Evolutionary conservation across 2,113 vertebrate genomes (phyloP).

Genomic region (Baryphthengus martii): DNA sequence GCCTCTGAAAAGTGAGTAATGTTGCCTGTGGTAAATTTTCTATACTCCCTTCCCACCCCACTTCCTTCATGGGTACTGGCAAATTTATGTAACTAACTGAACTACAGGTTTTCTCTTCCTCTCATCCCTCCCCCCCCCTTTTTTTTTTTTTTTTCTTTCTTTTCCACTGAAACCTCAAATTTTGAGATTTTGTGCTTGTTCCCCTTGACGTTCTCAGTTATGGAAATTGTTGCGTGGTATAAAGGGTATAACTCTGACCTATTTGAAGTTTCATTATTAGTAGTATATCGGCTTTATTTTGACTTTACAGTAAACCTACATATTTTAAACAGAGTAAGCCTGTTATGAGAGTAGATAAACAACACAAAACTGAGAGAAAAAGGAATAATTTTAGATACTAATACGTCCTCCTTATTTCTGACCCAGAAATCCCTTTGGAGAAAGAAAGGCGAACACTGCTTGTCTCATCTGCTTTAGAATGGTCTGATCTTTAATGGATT

Average conservation of each 20-base stretch:
- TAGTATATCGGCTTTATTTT: background rate
- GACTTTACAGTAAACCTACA: background rate
- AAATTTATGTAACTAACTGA: background rate
- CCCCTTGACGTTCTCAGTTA: background rate
- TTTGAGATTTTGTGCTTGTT: background rate
- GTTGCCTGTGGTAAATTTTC: background rate
- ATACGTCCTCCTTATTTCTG: background rate
- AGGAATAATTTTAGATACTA: background rate
- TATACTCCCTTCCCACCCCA: background rate
- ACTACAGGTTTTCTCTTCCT: too few relatives aligned
- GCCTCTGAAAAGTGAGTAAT: conserved; percentile 71
- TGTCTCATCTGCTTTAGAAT: background rate
- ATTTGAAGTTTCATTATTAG: background rate
- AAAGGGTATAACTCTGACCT: background rate
- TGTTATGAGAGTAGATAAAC: background rate
- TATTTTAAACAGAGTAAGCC: background rate
- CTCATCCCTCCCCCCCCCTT: too few relatives aligned
- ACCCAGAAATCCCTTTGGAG: background rate
- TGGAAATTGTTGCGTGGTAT: background rate
- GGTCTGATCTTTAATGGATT: background rate
- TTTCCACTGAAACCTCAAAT: background rate
- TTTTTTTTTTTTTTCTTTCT: too few relatives aligned
- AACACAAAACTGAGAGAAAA: background rate
- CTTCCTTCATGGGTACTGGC: background rate
- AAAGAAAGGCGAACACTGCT: background rate